Evolutionary conservation across 2,113 vertebrate species (phyloP), one percentile per base, ranked within the genome.

Genomic region (Girardinichthys multiradiatus): DNA sequence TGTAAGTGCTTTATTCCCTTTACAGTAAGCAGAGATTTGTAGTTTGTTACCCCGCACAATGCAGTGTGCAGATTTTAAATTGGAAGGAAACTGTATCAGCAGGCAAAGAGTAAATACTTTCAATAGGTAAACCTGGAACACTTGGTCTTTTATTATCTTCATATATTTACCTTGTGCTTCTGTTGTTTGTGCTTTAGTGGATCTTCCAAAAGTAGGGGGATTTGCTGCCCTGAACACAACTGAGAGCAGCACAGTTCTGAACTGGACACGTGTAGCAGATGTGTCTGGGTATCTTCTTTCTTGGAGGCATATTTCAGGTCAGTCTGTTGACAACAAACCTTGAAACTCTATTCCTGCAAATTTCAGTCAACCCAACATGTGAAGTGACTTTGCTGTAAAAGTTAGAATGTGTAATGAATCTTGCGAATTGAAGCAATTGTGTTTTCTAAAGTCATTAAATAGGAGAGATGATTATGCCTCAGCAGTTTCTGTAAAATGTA

Each of bases 291-390:
- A 96, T 59, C 75, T 87, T 0, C 88, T 97, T 26, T 88, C 86
- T 1, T 97, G 96, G 96, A 92, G 90, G 28, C 93, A 94, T 74
- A 90, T 95, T 76, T 96, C 96, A 94, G 95, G 96, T 97, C 63
- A 35, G 83, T 59, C 5, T n/a, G 9, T 21, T 1, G 67, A 74
- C 24, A 37, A n/a, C 19, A 54, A 27, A 14, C 11, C 11, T 24
- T 24, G 51, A 2, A 14, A 42, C 4, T 11, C 51, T 51, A 42
- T 33, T 9, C 17, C 42, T 42, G 57, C 37, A 72, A 6, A n/a
- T 54, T 45, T 60, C 17, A 26, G 15, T 57, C 29, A 37, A 30
- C n/a, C 35, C 35, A 19, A n/a, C 27, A 19, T 68, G 8, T 45
- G 70, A 28, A 60, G 29, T 74, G n/a, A n/a, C n/a, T n/a, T n/a